Evolutionary conservation across 1,140 invertebrate genomes (phyloP).

Genomic region (Sesamia nonagrioides): DNA sequence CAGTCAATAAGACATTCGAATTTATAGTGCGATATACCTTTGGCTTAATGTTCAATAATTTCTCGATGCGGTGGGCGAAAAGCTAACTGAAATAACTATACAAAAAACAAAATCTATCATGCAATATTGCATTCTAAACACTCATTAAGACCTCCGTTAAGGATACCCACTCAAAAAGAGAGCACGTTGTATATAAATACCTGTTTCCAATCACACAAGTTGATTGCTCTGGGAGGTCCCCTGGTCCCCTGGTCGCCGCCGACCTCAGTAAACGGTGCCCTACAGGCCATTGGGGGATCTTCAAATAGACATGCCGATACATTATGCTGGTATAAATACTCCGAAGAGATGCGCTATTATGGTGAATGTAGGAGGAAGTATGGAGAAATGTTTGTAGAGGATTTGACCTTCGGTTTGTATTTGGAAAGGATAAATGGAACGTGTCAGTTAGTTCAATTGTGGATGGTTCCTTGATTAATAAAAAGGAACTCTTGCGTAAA

Average conservation of each 20-base stretch:
- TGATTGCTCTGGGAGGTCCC: constrained; percentile 49
- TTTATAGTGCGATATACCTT: no score
- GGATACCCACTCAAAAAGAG: constrained; percentile 1
- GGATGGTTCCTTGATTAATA: not conserved
- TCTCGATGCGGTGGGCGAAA: no score
- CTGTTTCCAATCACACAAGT: constrained; percentile 14
- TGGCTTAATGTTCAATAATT: no score
- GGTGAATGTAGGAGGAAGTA: not conserved
- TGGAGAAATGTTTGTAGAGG: not conserved
- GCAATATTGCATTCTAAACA: not conserved
- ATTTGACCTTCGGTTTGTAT: not conserved
- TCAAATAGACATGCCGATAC: constrained; percentile 20
- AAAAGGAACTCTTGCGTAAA: no score
- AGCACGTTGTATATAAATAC: constrained; percentile 39
- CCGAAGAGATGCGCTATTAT: constrained; percentile 18
- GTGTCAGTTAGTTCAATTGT: not conserved
- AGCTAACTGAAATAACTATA: no score
- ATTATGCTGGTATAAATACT: constrained; percentile 29
- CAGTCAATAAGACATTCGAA: not conserved
- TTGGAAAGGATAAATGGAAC: not conserved
- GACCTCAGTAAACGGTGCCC: constrained; percentile 47
- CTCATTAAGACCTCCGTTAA: not conserved
- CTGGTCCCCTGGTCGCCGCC: constrained; percentile 30
- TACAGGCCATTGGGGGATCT: not conserved
- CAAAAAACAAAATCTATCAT: not conserved